These are phyloP conservation scores for Arenaria interpres DNA, from an alignment of 2,113 vertebrate species.

Conservation along the genomic window DNA sequence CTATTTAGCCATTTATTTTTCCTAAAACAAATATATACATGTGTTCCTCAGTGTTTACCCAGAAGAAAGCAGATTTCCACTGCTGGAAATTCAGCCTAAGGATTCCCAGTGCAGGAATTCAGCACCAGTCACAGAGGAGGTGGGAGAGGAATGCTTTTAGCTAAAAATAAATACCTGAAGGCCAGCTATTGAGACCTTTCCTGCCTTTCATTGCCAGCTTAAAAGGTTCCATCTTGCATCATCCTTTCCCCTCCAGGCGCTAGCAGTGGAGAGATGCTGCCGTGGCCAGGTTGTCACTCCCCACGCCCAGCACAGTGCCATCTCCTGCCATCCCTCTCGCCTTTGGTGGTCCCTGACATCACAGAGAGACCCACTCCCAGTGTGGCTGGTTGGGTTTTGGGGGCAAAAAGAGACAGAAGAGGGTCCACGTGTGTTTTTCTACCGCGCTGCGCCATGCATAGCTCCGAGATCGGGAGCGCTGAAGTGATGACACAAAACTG, in stretches of 20 bases:
- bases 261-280: background rate
- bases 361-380: rapidly evolving
- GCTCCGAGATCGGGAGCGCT: background rate
- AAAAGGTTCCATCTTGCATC: background rate
- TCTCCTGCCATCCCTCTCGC: background rate
- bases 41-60: background rate
- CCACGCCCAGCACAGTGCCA: rapidly evolving
- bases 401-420: rapidly evolving
- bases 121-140: background rate
- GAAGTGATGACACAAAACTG: slow-evolving; percentile 48
- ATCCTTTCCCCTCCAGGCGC: background rate
- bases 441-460: rapidly evolving
- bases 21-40: background rate
- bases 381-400: background rate
- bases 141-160: background rate
- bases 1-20: background rate
- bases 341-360: rapidly evolving
- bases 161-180: background rate
- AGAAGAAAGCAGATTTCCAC: background rate
- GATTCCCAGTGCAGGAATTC: background rate
- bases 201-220: background rate
- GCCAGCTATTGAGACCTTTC: background rate
- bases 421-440: background rate
- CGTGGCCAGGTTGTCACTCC: rapidly evolving
- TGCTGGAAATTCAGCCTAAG: background rate